Evolutionary conservation across 2,888 invertebrate genomes (phyloP).

Genomic region (Eucera pruinosa): DNA sequence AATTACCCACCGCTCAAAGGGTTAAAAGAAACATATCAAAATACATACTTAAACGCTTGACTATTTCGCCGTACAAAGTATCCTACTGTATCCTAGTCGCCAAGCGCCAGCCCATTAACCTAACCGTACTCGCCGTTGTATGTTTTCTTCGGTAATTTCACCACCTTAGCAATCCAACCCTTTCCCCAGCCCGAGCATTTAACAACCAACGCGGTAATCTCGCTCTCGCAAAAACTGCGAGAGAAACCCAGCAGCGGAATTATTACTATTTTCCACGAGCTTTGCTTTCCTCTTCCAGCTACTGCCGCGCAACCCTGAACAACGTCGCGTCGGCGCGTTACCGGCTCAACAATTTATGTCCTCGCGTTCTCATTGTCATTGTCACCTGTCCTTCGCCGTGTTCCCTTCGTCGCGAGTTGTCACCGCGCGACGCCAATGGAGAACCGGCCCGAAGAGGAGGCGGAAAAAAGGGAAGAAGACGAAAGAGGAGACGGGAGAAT

Average conservation of each 20-base stretch:
- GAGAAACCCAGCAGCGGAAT: not conserved
- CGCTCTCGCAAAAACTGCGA: not conserved
- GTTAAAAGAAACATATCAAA: too few species aligned
- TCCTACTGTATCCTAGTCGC: constrained; percentile 2
- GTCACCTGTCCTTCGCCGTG: too few species aligned
- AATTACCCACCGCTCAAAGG: too few species aligned
- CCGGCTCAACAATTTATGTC: not conserved
- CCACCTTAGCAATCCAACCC: too few species aligned
- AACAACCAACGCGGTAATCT: not conserved
- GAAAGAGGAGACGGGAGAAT: not conserved
- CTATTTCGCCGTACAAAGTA: too few species aligned
- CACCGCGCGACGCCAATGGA: too few species aligned
- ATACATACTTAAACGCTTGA: too few species aligned
- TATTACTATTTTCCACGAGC: not conserved
- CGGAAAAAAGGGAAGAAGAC: too few species aligned
- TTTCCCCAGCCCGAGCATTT: not conserved
- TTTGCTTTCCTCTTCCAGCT: not conserved
- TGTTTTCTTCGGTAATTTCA: not conserved
- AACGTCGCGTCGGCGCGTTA: not conserved
- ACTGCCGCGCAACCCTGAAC: too few species aligned
- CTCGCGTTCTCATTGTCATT: not conserved
- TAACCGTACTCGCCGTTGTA: constrained; percentile 17
- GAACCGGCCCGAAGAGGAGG: not conserved
- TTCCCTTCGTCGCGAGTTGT: too few species aligned
- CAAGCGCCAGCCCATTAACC: constrained; percentile 12